Conservation (phyloP, 2,797 vertebrate species). For the Liasis olivaceus region DNA sequence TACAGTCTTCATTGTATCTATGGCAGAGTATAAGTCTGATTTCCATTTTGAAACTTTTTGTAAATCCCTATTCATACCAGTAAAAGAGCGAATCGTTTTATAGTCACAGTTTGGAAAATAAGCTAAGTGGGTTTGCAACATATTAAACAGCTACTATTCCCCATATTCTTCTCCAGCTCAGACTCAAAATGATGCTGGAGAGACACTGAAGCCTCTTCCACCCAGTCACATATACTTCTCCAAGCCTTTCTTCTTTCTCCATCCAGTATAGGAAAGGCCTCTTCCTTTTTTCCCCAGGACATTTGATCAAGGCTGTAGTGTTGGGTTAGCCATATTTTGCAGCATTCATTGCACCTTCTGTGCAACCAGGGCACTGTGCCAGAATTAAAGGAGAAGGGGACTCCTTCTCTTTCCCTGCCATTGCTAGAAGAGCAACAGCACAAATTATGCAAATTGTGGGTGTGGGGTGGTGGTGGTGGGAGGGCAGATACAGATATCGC, state of each 20-base stretch:
- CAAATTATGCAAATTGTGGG: background rate
- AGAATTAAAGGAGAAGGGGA: background rate
- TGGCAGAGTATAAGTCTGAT: background rate
- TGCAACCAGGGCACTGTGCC: background rate
- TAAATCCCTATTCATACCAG: background rate
- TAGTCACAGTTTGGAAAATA: no score
- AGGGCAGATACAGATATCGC: background rate
- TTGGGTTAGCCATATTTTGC: background rate
- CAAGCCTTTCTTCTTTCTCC: background rate
- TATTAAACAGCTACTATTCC: background rate
- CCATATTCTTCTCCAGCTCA: background rate
- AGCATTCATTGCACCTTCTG: background rate
- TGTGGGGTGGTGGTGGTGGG: background rate
- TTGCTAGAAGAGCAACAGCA: background rate
- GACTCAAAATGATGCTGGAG: background rate
- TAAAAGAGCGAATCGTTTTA: background rate
- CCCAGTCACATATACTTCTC: background rate
- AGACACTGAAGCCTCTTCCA: background rate
- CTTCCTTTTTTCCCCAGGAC: background rate
- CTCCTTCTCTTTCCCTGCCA: background rate
- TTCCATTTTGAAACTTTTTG: background rate
- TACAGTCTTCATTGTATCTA: no score
- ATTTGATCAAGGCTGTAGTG: background rate
- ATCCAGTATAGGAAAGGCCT: background rate
- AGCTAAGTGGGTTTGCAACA: background rate